Percentiles rank a stretch among this genome's conserved stretches.
These are phyloP conservation scores for Onychomys torridus DNA, from an alignment of 2,797 vertebrate species.

Conservation along the genomic window DNA sequence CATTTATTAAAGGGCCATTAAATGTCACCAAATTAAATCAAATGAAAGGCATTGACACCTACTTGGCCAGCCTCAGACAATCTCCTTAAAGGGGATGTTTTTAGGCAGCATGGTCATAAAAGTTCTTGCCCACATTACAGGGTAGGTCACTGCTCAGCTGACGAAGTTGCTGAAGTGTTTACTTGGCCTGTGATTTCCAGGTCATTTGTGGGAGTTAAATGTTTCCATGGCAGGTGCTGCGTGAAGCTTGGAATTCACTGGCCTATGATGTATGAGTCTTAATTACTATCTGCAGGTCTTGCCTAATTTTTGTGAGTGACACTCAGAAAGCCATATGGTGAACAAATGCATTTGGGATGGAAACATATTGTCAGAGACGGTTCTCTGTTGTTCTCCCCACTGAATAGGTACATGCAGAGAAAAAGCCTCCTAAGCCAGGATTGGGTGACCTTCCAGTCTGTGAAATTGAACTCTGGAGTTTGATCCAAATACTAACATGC, in stretches of 20 bases:
- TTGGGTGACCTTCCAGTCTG: conserved; percentile 72
- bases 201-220: background rate
- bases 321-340: conserved; percentile 84
- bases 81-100: background rate
- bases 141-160: conserved; percentile 1
- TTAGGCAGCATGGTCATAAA: background rate
- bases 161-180: background rate
- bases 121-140: background rate
- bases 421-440: conserved; percentile 77
- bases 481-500: background rate
- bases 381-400: conserved; percentile 66
- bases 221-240: conserved; percentile 48
- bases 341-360: conserved; percentile 63
- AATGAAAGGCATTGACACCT: conserved; percentile 27
- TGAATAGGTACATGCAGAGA: conserved; percentile 64
- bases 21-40: conserved; percentile 52
- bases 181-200: conserved; percentile 58
- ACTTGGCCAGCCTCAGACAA: background rate
- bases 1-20: conserved; percentile 54
- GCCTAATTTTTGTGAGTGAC: conserved; percentile 76
- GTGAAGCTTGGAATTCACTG: conserved; percentile 73
- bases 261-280: conserved; percentile 76
- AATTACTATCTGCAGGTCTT: conserved; percentile 72
- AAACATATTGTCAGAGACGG: conserved; percentile 62
- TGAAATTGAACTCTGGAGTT: background rate